Percentiles rank a stretch among this genome's conserved stretches.
Conservation (phyloP, 2,797 vertebrate genomes). For the Leptoclinus maculatus region DNA sequence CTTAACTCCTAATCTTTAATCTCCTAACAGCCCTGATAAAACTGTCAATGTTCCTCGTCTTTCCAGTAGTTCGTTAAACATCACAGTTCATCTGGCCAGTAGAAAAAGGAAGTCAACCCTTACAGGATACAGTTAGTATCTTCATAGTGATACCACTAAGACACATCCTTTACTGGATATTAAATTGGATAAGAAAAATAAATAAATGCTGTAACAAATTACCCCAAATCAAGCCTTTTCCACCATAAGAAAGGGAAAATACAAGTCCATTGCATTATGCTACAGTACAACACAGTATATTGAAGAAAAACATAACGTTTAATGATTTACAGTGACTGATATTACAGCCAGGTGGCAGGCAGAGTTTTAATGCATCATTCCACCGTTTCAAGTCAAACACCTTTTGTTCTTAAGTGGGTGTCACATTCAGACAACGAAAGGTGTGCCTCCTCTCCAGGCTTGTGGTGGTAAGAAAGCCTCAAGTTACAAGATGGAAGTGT, state of each 20-base stretch:
- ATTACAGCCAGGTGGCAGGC: slow-evolving; percentile 75
- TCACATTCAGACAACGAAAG: slow-evolving; percentile 66
- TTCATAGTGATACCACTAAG: background rate
- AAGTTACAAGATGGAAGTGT: slow-evolving; percentile 48
- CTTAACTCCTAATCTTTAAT: slow-evolving; percentile 11
- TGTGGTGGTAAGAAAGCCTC: slow-evolving; percentile 32
- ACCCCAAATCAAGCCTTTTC: background rate
- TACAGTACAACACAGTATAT: background rate
- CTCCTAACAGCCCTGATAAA: slow-evolving; percentile 17
- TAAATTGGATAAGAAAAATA: background rate
- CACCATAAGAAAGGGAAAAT: background rate
- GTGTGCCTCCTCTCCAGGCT: slow-evolving; percentile 58
- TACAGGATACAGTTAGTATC: background rate
- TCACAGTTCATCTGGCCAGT: background rate
- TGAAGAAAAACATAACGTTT: slow-evolving; percentile 39
- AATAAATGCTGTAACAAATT: background rate
- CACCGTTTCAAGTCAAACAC: slow-evolving; percentile 66
- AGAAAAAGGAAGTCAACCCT: slow-evolving; percentile 49
- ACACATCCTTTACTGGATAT: background rate
- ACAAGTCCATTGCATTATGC: background rate
- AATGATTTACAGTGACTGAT: slow-evolving; percentile 77
- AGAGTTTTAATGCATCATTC: slow-evolving; percentile 43
- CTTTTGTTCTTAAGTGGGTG: slow-evolving; percentile 63
- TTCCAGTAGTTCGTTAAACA: slow-evolving; percentile 20
- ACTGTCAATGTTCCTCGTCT: slow-evolving; percentile 14